Conservation (phyloP, 2,888 invertebrate species). For the Mesochorus sp. region DNA sequence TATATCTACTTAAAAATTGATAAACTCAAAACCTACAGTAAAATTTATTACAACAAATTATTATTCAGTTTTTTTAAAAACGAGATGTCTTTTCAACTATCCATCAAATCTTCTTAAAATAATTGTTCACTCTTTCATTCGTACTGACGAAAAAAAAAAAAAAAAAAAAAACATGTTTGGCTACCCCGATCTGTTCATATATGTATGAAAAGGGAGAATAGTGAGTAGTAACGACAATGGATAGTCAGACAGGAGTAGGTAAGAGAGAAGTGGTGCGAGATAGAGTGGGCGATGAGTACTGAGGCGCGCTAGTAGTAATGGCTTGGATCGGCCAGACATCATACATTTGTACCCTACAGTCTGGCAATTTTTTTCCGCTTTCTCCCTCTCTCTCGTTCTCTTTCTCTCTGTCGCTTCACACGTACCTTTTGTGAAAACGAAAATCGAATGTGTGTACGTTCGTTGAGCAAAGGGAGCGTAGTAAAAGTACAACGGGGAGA, state of each 20-base stretch:
- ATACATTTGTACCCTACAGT: constrained; percentile 12
- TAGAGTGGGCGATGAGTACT: constrained; percentile 32
- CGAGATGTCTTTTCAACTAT: too few relatives aligned
- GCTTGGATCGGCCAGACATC: constrained; percentile 44
- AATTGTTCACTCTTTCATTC: too few relatives aligned
- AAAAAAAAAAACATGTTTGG: constrained; percentile 22
- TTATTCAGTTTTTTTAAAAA: too few relatives aligned
- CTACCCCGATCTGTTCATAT: background rate
- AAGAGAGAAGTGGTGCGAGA: constrained; percentile 25
- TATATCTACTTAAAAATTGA: too few relatives aligned
- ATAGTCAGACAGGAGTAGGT: constrained; percentile 48
- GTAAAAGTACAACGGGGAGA: constrained; percentile 3
- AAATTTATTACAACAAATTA: too few relatives aligned
- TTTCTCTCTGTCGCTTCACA: background rate
- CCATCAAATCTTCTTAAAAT: too few relatives aligned
- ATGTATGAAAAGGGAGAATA: background rate
- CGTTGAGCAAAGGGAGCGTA: background rate
- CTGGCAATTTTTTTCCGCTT: background rate
- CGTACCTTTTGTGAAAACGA: constrained; percentile 9
- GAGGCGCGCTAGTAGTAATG: constrained; percentile 52
- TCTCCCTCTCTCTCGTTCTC: background rate
- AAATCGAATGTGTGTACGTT: constrained; percentile 8
- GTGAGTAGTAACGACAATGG: constrained; percentile 54
- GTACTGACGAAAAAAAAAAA: constrained; percentile 43
- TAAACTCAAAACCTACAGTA: too few relatives aligned